These are phyloP conservation scores for Eunapius fragilis DNA, from an alignment of 37 sponge, comb jelly and placozoan genomes.

Conservation along the genomic window DNA sequence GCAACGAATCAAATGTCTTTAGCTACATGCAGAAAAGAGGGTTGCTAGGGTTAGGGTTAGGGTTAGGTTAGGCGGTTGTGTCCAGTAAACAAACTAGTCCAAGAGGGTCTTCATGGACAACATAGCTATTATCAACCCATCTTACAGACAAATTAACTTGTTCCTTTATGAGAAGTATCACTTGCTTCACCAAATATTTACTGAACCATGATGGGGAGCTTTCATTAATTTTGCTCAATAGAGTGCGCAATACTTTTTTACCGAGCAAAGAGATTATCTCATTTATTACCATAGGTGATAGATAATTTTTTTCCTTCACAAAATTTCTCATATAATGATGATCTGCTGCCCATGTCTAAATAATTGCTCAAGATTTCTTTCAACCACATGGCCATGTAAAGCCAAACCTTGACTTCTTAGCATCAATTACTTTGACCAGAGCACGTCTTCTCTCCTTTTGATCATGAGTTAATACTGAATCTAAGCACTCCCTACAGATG, in stretches of 20 bases:
- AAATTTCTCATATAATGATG: constrained; percentile 1
- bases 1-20: constrained; percentile 64
- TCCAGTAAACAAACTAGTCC: constrained; percentile 59
- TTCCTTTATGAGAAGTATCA: constrained; percentile 55
- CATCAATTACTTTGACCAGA: constrained; percentile 21
- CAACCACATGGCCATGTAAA: constrained; percentile 32
- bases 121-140: constrained; percentile 50
- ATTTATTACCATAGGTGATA: constrained; percentile 37
- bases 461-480: background rate
- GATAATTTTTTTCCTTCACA: constrained; percentile 6
- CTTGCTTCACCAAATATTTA: constrained; percentile 60
- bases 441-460: background rate
- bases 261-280: constrained; percentile 41
- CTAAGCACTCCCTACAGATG: background rate
- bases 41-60: too few species aligned
- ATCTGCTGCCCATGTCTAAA: constrained; percentile 23
- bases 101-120: constrained; percentile 53
- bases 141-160: constrained; percentile 56
- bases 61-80: too few species aligned
- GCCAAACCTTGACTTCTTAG: constrained; percentile 40
- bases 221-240: constrained; percentile 22
- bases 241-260: constrained; percentile 16
- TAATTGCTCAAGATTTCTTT: constrained; percentile 39
- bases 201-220: constrained; percentile 22
- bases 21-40: constrained; percentile 41